Evolutionary conservation across 2,797 vertebrate genomes (phyloP), one percentile per base, ranked within the genome.

Genomic region (Neoniphon sammara): DNA sequence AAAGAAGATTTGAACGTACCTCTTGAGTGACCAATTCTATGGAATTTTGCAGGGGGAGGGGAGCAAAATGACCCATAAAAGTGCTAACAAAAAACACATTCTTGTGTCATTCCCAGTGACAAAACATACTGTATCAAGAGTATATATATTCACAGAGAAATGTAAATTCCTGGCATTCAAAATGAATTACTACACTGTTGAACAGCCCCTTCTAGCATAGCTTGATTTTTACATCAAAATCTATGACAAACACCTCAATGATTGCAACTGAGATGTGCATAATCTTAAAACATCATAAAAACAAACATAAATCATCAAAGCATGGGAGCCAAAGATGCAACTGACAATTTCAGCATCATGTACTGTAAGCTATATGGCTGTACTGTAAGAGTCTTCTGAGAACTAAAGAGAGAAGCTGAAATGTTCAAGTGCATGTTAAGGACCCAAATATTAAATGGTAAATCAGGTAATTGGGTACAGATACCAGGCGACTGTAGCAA

Each of bases 401-500:
- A 65, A 71, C 68, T 27, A 17, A 76, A 80, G 63, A 70, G 14
- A 2, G 39, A 68, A 63, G 50, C 3, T 39, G 12, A 75, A 71
- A 2, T 39, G 46, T 54, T 55, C 57, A 34, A 71, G 61, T 67
- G 57, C 17, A 68, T 65, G 49, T 62, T 73, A 49, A 55, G 63
- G 66, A 66, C 36, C 62, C 36, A 66, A 83, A 81, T 34, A 65
- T 23, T 63, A 53, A 15, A 70, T 31, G 52, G 39, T 71, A 61
- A 83, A 73, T 74, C 50, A 58, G 61, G 66, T 72, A 81, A 80
- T 66, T 73, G 58, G 85, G 80, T 60, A 72, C 60, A 56, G 6
- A 78, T 77, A 80, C 65, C 84, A 87, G 75, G 70, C 60, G 65
- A 69, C 67, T 83, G 39, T 55, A 62, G 65, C 75, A 76, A 66